Percentiles rank a stretch among this genome's conserved stretches.
These are phyloP conservation scores for Spinus pinus DNA, from an alignment of 2,797 vertebrate species.

Conservation along the genomic window DNA sequence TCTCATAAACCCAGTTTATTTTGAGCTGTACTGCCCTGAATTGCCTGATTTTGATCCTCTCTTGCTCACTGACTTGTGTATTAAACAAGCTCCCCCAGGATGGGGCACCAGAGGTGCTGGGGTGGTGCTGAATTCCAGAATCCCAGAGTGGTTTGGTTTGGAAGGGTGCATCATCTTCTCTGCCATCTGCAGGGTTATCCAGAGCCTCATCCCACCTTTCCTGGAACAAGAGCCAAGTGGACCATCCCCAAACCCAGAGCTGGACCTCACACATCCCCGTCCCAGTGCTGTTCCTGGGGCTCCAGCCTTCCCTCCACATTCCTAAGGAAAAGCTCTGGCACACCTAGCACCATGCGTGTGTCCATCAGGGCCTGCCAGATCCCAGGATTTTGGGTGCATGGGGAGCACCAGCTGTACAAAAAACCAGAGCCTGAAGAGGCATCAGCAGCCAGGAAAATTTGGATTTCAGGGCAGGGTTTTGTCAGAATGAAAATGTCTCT, in stretches of 20 bases:
- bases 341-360: fast-evolving
- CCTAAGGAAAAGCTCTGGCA: background rate
- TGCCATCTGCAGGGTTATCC: background rate
- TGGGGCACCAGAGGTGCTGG: background rate
- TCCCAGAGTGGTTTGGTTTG: background rate
- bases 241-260: background rate
- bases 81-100: background rate
- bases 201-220: background rate
- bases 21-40: background rate
- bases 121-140: background rate
- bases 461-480: background rate
- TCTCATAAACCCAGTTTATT: background rate
- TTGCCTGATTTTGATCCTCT: background rate
- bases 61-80: background rate
- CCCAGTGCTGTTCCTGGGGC: fast-evolving
- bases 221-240: background rate
- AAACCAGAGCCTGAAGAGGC: background rate
- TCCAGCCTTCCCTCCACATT: background rate
- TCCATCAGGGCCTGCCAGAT: background rate
- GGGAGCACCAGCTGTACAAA: background rate
- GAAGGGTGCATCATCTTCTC: too few relatives aligned
- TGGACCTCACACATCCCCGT: background rate
- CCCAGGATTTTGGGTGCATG: background rate
- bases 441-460: background rate
- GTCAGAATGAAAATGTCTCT: background rate